Percentiles rank a stretch among this genome's conserved stretches.
phyloP scores from a whole-genome alignment of 2,888 invertebrate genomes.

The Digitonthophagus gazella region DNA sequence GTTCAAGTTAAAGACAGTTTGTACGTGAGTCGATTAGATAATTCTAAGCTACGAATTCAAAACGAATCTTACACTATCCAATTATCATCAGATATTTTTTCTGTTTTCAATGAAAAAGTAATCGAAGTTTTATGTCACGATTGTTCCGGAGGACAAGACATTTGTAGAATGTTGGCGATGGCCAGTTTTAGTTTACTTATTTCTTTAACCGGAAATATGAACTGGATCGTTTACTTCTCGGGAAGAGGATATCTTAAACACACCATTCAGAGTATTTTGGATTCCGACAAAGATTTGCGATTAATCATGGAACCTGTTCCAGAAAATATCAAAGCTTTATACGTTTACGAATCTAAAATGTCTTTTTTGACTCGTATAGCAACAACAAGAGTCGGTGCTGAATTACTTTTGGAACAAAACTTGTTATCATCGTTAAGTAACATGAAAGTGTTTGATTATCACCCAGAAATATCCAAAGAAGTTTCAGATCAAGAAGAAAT shows the following conservation, averaged over 20 bases:
- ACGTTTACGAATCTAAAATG: constrained; percentile 87
- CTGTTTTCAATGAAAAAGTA: constrained; percentile 76
- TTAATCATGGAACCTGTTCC: constrained; percentile 66
- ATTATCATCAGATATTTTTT: constrained; percentile 60
- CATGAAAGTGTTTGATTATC: constrained; percentile 68
- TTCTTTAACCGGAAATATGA: constrained; percentile 68
- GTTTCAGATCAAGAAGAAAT: constrained; percentile 39
- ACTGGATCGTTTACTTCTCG: constrained; percentile 62
- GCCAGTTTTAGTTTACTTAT: constrained; percentile 78
- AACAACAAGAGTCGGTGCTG: constrained; percentile 65
- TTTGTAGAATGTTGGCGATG: constrained; percentile 85
- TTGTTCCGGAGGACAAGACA: constrained; percentile 83
- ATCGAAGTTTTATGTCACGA: constrained; percentile 82
- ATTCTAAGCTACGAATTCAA: constrained; percentile 47
- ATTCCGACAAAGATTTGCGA: constrained; percentile 69
- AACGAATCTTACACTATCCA: constrained; percentile 49
- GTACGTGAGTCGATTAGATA: constrained; percentile 67
- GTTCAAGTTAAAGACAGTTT: constrained; percentile 49
- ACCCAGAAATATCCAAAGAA: constrained; percentile 62
- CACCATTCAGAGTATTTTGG: constrained; percentile 75
- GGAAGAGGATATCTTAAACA: constrained; percentile 75
- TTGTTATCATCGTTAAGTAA: constrained; percentile 62
- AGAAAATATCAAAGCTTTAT: constrained; percentile 70
- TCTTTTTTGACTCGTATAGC: constrained; percentile 72
- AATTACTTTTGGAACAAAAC: constrained; percentile 61